A percentile compares a stretch with the other conserved stretches of the same genome.
Evolutionary conservation across 2,888 invertebrate species (phyloP).

Genomic region (Ferdinandea cuprea): DNA sequence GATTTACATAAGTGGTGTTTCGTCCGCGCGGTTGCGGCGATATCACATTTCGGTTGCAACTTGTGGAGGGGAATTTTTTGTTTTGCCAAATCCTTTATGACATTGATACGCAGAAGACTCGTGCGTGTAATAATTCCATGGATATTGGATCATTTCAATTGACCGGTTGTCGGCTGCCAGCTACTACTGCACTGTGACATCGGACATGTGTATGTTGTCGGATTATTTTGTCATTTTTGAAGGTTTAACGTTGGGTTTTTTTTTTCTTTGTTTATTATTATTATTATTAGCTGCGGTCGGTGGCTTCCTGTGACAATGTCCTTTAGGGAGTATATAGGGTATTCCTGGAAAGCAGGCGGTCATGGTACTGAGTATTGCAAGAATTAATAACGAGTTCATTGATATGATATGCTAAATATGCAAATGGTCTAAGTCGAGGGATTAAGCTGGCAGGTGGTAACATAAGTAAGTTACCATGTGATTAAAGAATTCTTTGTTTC

Average conservation of each 20-base stretch:
- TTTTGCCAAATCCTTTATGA: conserved; percentile 56
- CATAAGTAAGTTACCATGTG: neutral
- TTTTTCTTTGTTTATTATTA: neutral
- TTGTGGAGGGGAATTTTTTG: conserved; percentile 35
- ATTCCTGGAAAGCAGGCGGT: conserved; percentile 11
- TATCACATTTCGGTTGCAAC: conserved; percentile 58
- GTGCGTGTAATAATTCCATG: conserved; percentile 49
- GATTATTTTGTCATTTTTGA: conserved; percentile 70
- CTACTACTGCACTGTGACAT: neutral
- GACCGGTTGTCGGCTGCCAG: conserved; percentile 30
- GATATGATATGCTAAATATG: too few species aligned
- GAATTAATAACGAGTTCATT: conserved; percentile 42
- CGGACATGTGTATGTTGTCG: conserved; percentile 60
- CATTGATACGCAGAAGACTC: conserved; percentile 62
- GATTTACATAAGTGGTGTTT: conserved; percentile 2
- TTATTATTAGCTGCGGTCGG: conserved; percentile 42
- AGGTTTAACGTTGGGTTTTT: conserved; percentile 29
- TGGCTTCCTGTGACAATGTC: conserved; percentile 62
- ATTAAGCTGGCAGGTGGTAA: neutral
- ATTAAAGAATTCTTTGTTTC: neutral
- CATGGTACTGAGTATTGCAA: neutral
- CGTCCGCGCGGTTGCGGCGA: conserved; percentile 6
- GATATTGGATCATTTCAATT: conserved; percentile 63
- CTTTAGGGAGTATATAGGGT: conserved; percentile 18
- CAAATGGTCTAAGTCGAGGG: too few species aligned